phyloP scores from a whole-genome alignment of 2,888 invertebrate genomes.

The Ophion obscuratus region DNA sequence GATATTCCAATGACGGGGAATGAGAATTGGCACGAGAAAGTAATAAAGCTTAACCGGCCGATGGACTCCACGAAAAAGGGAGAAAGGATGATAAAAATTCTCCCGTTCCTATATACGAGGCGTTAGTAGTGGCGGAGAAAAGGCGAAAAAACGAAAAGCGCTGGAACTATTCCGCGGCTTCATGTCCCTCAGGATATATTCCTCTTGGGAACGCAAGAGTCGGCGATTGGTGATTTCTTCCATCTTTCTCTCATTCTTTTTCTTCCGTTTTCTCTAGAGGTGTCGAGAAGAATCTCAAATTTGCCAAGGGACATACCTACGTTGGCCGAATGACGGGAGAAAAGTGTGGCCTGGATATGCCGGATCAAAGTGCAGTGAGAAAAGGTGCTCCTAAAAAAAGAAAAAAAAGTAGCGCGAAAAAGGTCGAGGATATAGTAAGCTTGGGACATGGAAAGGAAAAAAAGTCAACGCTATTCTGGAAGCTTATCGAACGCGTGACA shows the following conservation, averaged over 20 bases:
- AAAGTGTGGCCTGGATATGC: constrained; percentile 7
- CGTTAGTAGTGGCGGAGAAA: background rate
- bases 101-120: constrained; percentile 7
- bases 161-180: constrained; percentile 49
- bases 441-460: constrained; percentile 32
- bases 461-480: constrained; percentile 62
- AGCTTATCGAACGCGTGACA: constrained; percentile 57
- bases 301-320: constrained; percentile 36
- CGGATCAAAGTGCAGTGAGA: constrained; percentile 24
- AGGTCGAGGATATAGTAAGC: constrained; percentile 17
- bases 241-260: background rate
- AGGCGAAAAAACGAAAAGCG: constrained; percentile 3
- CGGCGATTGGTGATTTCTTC: constrained; percentile 32
- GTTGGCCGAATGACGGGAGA: constrained; percentile 21
- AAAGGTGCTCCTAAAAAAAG: background rate
- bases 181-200: constrained; percentile 38
- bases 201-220: constrained; percentile 40
- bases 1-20: constrained; percentile 50
- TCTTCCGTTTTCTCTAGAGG: constrained; percentile 4
- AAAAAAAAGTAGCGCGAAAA: constrained; percentile 23
- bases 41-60: constrained; percentile 49
- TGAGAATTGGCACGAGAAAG: constrained; percentile 54
- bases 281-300: constrained; percentile 21
- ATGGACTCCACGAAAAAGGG: constrained; percentile 1
- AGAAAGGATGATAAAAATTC: constrained; percentile 49